Evolutionary conservation across 1,140 invertebrate genomes (phyloP), one percentile per base, ranked within the genome.

Genomic region (Zophobas morio): DNA sequence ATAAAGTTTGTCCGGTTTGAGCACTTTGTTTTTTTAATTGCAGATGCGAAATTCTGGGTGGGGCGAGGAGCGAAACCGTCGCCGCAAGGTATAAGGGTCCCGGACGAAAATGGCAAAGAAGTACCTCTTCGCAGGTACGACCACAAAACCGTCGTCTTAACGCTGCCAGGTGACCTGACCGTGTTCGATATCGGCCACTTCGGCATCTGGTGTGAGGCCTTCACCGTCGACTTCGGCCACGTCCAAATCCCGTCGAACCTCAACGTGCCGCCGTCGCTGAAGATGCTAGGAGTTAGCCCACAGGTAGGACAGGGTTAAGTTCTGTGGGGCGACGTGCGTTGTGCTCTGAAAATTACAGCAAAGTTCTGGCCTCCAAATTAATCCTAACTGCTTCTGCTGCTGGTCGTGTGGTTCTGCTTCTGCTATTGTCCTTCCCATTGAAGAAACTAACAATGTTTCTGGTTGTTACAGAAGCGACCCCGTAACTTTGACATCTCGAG

Each of bases 31-130:
- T 1, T 6, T 73, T 57, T 77, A 60, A 81, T 89, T 89, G 39
- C 86, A 97, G 96, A 96, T 87, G 95, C 94, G 0, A 96, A 96
- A 87, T 97, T 96, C 87, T 97, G 96, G 96, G 94, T 94, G 51
- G 95, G 96, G 0, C 85, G 91, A 8, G 95, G 95, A 5, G 89
- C 92, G 33, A 90, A 91, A 80, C 94, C 95, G 1, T 91, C 92
- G 0, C 89, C 94, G 0, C 92, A 96, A 79, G 95, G 95, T 6
- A 91, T 95, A 60, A 88, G 93, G 6, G 92, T 97, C 1, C 93
- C 95, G 0, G 95, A 97, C 83, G 96, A 97, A 87, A 96, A 97
- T 82, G 95, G 95, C 66, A 95, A 94, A 85, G 91, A 92, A 81
- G 85, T 88, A n/a, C 95, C 95, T 0, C 86, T 97, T 32, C 87